Percentiles rank a stretch among this genome's conserved stretches.
These are phyloP conservation scores for Pampusana beccarii DNA, from an alignment of 2,113 vertebrate genomes.

Conservation along the genomic window DNA sequence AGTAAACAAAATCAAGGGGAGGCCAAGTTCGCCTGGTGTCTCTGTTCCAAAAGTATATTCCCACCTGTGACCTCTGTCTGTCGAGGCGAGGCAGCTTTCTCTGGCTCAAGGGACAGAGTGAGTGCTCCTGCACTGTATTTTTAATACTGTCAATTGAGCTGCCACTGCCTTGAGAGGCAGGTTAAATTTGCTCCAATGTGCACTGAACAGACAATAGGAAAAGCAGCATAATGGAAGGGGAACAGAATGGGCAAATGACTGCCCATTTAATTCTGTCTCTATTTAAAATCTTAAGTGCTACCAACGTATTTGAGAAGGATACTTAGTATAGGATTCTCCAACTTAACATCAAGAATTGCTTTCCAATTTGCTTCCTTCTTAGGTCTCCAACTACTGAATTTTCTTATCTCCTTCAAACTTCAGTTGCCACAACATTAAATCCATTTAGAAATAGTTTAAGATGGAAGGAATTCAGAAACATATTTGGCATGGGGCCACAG, in stretches of 20 bases:
- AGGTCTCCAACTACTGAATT: neutral
- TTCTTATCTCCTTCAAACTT: neutral
- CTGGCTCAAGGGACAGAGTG: neutral
- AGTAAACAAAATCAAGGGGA: neutral
- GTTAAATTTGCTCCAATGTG: neutral
- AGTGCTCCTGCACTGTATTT: neutral
- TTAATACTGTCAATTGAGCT: neutral
- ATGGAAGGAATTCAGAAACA: neutral
- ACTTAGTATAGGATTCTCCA: neutral
- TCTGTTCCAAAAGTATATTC: neutral
- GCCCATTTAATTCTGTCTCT: neutral
- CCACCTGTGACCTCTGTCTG: neutral
- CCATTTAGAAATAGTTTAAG: neutral
- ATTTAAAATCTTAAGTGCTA: constrained; percentile 37
- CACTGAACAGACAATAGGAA: neutral
- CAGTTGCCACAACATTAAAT: constrained; percentile 13
- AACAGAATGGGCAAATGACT: neutral
- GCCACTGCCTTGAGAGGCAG: neutral
- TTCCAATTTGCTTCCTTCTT: neutral
- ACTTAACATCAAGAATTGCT: neutral
- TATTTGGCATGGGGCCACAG: neutral
- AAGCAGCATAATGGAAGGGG: neutral
- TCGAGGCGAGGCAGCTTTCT: neutral
- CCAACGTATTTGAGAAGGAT: neutral
- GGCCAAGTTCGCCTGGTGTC: neutral